Conservation (phyloP, 2,797 vertebrate genomes). For the Rallus crepitans region DNA sequence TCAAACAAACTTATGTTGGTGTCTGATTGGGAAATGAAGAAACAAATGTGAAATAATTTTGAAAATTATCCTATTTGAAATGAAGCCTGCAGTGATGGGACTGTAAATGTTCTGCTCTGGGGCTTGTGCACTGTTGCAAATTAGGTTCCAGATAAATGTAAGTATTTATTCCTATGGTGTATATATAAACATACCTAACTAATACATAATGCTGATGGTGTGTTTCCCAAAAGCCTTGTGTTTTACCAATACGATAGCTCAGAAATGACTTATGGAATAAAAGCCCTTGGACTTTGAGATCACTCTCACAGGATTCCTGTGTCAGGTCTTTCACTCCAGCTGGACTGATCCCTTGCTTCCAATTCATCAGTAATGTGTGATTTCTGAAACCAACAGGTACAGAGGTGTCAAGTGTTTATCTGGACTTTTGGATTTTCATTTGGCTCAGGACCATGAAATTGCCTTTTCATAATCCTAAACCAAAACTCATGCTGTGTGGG, state of each 20-base stretch:
- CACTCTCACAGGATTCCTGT: background rate
- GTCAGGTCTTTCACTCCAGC: background rate
- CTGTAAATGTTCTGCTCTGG: background rate
- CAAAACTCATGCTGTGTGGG: background rate
- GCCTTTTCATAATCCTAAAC: background rate
- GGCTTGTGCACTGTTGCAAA: background rate
- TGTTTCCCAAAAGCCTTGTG: background rate
- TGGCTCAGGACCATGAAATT: background rate
- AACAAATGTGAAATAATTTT: background rate
- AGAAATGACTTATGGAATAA: background rate
- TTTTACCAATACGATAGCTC: background rate
- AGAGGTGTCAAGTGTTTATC: background rate
- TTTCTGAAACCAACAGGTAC: background rate
- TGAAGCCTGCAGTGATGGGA: background rate
- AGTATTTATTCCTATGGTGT: background rate
- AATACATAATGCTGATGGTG: background rate
- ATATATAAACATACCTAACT: background rate
- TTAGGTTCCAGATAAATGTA: background rate
- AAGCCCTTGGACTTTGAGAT: background rate
- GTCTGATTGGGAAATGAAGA: background rate
- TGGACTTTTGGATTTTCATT: background rate
- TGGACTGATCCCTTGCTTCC: background rate
- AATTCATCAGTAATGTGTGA: accelerated
- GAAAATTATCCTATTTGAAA: background rate
- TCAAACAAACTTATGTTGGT: background rate